Evolutionary conservation across 2,888 invertebrate genomes (phyloP), one percentile per base, ranked within the genome.

Genomic region (Caenorhabditis sp.): DNA sequence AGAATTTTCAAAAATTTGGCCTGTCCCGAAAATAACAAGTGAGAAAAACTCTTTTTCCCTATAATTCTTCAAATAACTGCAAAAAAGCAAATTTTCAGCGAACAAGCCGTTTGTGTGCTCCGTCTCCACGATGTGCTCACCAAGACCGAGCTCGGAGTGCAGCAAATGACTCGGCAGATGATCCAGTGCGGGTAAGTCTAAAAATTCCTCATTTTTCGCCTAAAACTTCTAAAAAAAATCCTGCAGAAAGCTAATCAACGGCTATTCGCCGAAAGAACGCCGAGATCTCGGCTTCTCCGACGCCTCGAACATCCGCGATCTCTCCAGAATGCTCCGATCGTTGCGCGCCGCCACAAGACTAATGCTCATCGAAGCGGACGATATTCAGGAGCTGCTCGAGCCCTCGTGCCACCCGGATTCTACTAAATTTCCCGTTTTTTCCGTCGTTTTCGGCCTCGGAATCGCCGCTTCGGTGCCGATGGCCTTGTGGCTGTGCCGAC

Each of bases 51-150:
- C n/a, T n/a, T 32, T 30, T 52, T 41, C 39, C 24, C 8, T 6
- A 9, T 3, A n/a, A 1, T 24, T 53, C 3, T 26, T 4, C n/a
- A 11, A 52, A 32, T 7, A 13, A 8, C 7, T 20, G 20, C 11
- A 11, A 17, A 32, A 30, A 52, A 32, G 30, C 9, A 30, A 15
- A 7, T 55, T 58, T 58, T 7, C 52, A 62, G 62, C 2, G 58
- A 68, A 52, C 52, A 68, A n/a, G 20, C 27, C 4, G 52, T 68
- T 2, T 68, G 68, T 20, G 59, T 68, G 11, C 50, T 68, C 20
- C 68, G 68, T 6, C 68, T 68, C 20, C 58, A 68, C 52, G 59
- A 68, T 27, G 32, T 68, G 15, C 68, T 68, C 24, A 45, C 59
- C 0, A 68, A 68, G 45, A 35, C 43, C 45, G 59, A 59, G 11